Conservation (phyloP, 2,888 invertebrate genomes). For the Rhopalosiphum nymphaeae region DNA sequence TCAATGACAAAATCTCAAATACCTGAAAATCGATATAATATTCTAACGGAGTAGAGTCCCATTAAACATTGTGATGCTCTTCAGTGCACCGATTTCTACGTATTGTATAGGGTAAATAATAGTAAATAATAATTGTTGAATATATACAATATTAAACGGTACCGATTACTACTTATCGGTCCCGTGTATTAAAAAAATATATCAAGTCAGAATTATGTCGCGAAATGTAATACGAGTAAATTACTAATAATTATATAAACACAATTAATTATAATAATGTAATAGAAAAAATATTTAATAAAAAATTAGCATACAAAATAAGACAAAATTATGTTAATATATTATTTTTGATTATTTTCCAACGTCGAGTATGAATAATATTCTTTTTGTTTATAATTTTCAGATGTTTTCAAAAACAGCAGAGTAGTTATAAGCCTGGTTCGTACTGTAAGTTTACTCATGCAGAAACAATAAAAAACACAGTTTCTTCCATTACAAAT, state of each 20-base stretch:
- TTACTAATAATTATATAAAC: background rate
- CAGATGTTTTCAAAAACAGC: background rate
- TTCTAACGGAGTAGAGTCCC: background rate
- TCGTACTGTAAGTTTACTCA: background rate
- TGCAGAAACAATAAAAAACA: background rate
- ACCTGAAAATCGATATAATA: background rate
- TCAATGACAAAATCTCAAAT: background rate
- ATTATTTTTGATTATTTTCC: background rate
- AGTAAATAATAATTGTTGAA: constrained; percentile 10
- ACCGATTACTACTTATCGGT: background rate
- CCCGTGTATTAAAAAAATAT: background rate
- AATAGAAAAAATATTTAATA: background rate
- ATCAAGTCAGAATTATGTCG: background rate
- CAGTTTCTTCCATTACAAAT: background rate
- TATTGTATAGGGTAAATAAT: background rate
- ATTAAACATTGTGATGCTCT: background rate
- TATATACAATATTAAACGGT: background rate
- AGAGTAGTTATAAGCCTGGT: background rate
- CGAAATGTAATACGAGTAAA: background rate
- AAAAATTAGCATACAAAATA: background rate
- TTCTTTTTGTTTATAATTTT: background rate
- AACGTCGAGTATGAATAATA: background rate
- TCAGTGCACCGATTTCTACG: background rate
- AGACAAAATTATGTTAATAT: background rate
- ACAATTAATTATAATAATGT: background rate